Base-by-base conservation (phyloP, 2,113 vertebrate species). In the Vombatus ursinus region DNA sequence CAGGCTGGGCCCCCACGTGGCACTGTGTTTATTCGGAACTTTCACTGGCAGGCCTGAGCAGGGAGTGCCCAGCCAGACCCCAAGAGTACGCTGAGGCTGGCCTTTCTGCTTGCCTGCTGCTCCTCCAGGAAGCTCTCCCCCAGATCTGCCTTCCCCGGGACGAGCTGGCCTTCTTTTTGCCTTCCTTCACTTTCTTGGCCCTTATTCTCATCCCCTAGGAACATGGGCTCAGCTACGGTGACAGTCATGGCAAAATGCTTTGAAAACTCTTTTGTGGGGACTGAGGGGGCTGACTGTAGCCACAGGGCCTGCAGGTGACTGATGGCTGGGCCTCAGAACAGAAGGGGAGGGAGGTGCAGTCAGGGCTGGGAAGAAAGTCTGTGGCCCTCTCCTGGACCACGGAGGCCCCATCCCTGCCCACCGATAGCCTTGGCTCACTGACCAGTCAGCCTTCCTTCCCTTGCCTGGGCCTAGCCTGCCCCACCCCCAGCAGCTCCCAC, bases 371-470 rank as follows among this genome's bases (percentile, higher is more conserved):
- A 52, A 52, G 52, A 52, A 52, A 22, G 52, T 52, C 52, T 52
- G 68, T 25, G 47, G 28, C n/a, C 90, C 68, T 19, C 89, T 31
- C 37, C 77, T 10, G 48, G 93, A 51, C 6, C 8, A 3, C 68
- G 22, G 44, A 26, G 12, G 11, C 52, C 48, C 10, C 26, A 28
- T 19, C 47, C 51, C 53, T 26, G 24, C 53, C 24, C 53, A 54
- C 53, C 25, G 8, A 54, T 7, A 9, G 7, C 53, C 52, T 8
- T 10, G 25, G 57, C 57, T 61, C 61, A 90, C 47, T 37, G 90
- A 96, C 97, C 91, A 93, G 97, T 93, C 90, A 90, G 96, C 61
- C 31, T 68, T 31, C 61, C 61, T 37, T 68, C 3, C 61, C 28
- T 8, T 3, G 31, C 31, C 31, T 47, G 52, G 48, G 92, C 93